A percentile compares a stretch with the other conserved stretches of the same genome.
Evolutionary conservation across 2,888 invertebrate species (phyloP).

Genomic region (Autographa gamma): DNA sequence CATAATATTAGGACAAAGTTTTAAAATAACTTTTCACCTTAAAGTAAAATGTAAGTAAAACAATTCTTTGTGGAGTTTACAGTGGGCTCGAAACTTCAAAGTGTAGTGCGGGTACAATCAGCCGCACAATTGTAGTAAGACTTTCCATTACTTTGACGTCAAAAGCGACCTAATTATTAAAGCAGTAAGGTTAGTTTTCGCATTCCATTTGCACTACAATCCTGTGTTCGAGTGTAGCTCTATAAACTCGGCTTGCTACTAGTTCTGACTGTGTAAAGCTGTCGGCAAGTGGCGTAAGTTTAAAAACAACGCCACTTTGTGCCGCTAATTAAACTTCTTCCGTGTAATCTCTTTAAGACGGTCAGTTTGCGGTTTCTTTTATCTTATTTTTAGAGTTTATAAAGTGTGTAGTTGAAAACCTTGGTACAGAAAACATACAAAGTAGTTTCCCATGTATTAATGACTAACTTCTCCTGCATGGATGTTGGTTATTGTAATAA

Average conservation of each 20-base stretch:
- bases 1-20: not conserved
- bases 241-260: not conserved
- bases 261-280: not conserved
- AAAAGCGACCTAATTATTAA: not conserved
- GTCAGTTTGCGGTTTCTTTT: not conserved
- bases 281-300: not conserved
- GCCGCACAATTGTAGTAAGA: not conserved
- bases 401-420: not conserved
- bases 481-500: no score
- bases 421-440: not conserved
- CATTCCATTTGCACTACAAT: not conserved
- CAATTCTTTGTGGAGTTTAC: not conserved
- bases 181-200: not conserved
- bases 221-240: not conserved
- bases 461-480: no score
- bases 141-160: not conserved
- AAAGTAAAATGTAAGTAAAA: not conserved
- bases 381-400: not conserved
- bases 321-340: conserved; percentile 2
- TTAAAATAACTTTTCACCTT: not conserved
- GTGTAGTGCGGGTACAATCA: not conserved
- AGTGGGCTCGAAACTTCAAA: not conserved
- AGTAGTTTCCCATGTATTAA: not conserved
- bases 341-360: not conserved
- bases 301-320: not conserved